A percentile compares a stretch with the other conserved stretches of the same genome.
Evolutionary conservation across 2,888 invertebrate genomes (phyloP).

Genomic region (Lepidochitona cinerea): DNA sequence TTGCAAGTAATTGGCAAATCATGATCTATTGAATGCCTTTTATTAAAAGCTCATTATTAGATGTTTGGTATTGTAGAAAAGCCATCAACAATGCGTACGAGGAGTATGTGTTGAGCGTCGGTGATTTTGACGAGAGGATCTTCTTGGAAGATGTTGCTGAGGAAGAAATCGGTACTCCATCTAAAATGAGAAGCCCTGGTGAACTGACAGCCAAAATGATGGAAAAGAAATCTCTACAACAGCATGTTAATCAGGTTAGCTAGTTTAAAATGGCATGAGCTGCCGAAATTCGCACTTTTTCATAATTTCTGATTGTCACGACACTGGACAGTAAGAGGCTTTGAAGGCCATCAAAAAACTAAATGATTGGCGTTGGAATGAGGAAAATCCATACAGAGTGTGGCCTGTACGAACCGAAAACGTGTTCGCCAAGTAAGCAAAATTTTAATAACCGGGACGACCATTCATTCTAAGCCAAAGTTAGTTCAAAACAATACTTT

Average conservation of each 20-base stretch:
- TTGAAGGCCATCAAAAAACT: too few relatives aligned
- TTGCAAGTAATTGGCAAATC: too few relatives aligned
- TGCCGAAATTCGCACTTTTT: too few relatives aligned
- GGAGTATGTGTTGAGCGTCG: slow-evolving; percentile 88
- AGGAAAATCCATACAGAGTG: too few relatives aligned
- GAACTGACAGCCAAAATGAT: slow-evolving; percentile 64
- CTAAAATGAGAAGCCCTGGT: slow-evolving; percentile 26
- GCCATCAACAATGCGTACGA: slow-evolving; percentile 90
- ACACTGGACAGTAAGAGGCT: too few relatives aligned
- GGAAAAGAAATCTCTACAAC: slow-evolving; percentile 59
- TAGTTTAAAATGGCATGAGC: neutral
- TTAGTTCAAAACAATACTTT: too few relatives aligned
- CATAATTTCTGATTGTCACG: too few relatives aligned
- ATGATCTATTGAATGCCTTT: neutral
- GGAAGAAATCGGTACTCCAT: slow-evolving; percentile 75
- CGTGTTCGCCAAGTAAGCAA: too few relatives aligned
- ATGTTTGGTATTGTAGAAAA: slow-evolving; percentile 73
- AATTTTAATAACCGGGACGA: too few relatives aligned
- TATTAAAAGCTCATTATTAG: neutral
- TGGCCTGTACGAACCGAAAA: too few relatives aligned
- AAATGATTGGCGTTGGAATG: too few relatives aligned
- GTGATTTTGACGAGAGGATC: slow-evolving; percentile 97
- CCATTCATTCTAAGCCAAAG: too few relatives aligned
- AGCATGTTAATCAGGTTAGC: slow-evolving; percentile 59
- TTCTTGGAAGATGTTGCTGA: slow-evolving; percentile 84